These are phyloP conservation scores for Ranitomeya variabilis DNA, from an alignment of 2,113 vertebrate genomes.

Conservation along the genomic window DNA sequence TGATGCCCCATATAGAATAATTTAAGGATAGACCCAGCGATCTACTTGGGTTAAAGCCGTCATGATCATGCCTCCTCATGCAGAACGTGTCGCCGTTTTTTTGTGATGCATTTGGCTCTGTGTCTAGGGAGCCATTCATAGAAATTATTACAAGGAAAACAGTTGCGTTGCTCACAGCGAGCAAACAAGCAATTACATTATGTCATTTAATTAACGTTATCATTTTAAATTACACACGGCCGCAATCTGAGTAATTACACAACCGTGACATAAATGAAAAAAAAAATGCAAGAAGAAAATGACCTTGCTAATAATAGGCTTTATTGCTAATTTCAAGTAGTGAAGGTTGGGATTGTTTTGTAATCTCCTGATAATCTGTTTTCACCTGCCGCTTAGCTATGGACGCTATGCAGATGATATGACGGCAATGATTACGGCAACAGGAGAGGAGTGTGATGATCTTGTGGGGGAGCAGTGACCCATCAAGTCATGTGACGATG, in stretches of 20 bases:
- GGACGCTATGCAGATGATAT: neutral
- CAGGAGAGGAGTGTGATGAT: neutral
- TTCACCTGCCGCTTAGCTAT: neutral
- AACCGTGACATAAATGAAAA: neutral
- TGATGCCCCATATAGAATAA: neutral
- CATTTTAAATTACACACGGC: neutral
- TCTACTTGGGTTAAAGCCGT: neutral
- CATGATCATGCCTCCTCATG: neutral
- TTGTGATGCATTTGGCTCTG: neutral
- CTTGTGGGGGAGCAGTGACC: neutral
- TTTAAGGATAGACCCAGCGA: neutral
- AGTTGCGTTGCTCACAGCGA: neutral
- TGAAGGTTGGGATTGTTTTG: neutral
- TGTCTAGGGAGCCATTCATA: slow-evolving; percentile 13
- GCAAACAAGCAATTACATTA: slow-evolving; percentile 4
- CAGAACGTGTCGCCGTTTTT: neutral
- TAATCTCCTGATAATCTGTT: neutral
- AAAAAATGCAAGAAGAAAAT: neutral
- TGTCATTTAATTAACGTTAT: slow-evolving; percentile 1
- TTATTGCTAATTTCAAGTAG: neutral
- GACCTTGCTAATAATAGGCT: neutral
- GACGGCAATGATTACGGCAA: neutral
- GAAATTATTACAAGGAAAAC: neutral
- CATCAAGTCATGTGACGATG: neutral
- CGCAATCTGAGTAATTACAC: neutral